phyloP scores from a whole-genome alignment of 2,113 vertebrate species.

The Mormoops blainvillei region DNA sequence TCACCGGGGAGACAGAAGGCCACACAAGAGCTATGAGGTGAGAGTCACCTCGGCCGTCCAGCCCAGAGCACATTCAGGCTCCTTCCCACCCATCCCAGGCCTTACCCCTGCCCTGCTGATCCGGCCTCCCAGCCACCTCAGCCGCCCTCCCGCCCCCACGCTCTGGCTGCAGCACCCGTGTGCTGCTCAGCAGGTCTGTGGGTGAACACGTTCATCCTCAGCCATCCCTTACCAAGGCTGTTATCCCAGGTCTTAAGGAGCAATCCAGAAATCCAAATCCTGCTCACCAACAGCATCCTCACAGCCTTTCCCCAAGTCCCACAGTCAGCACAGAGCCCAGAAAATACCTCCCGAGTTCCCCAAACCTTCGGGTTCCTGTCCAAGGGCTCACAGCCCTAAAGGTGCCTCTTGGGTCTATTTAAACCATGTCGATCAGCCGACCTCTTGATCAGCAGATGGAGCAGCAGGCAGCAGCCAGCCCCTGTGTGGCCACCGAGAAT shows the following conservation, averaged over 20 bases:
- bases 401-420: neutral
- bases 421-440: neutral
- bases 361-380: neutral
- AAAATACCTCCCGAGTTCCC: neutral
- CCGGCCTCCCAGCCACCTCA: neutral
- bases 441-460: too few species aligned
- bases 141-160: accelerated
- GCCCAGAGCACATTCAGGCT: neutral
- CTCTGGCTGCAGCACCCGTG: neutral
- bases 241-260: neutral
- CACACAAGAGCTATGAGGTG: neutral
- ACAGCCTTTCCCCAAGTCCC: neutral
- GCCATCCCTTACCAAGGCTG: neutral
- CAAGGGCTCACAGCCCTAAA: too few species aligned
- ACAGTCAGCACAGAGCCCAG: neutral
- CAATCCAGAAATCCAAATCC: neutral
- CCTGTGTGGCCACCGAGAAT: neutral
- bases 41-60: neutral
- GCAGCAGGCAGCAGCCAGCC: neutral
- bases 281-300: neutral
- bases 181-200: neutral
- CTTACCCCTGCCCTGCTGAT: too few species aligned
- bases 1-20: neutral
- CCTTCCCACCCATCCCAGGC: neutral
- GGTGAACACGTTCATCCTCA: neutral